These are phyloP conservation scores for Allacma fusca DNA, from an alignment of 2,888 invertebrate genomes.

Conservation along the genomic window DNA sequence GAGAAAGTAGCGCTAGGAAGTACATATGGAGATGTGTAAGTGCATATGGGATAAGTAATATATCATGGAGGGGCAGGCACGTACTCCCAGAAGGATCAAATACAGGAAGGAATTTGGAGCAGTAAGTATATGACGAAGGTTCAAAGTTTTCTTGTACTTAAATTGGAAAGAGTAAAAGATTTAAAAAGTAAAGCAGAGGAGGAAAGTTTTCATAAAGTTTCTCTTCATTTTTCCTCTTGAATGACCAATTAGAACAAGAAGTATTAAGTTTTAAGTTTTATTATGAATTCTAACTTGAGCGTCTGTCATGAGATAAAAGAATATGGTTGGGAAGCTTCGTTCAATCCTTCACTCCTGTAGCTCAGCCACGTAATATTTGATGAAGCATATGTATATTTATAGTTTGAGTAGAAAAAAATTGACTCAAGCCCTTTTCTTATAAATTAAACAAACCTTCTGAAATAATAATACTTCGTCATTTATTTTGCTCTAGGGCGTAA, in stretches of 20 bases:
- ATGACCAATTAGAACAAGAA: constrained; percentile 12
- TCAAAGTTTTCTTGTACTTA: neutral
- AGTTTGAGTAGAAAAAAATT: neutral
- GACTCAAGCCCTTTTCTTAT: neutral
- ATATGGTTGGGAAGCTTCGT: too few relatives aligned
- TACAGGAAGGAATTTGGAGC: too few relatives aligned
- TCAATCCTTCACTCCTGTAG: too few relatives aligned
- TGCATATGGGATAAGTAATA: too few relatives aligned
- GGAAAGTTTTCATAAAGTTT: neutral
- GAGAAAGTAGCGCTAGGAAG: too few relatives aligned
- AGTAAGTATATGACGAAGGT: too few relatives aligned
- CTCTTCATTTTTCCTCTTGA: neutral
- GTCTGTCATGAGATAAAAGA: neutral
- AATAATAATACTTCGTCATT: neutral
- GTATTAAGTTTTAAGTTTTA: constrained; percentile 9
- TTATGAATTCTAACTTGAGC: neutral
- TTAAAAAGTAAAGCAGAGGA: neutral
- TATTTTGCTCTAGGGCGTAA: neutral
- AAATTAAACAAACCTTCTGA: too few relatives aligned
- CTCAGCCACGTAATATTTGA: too few relatives aligned
- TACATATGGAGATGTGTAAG: too few relatives aligned
- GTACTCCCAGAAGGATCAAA: too few relatives aligned
- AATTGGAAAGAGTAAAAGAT: neutral
- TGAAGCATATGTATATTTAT: too few relatives aligned
- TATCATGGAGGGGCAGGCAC: too few relatives aligned